These are phyloP conservation scores for Melinopterus prodromus DNA, from an alignment of 2,888 invertebrate species.

Conservation along the genomic window DNA sequence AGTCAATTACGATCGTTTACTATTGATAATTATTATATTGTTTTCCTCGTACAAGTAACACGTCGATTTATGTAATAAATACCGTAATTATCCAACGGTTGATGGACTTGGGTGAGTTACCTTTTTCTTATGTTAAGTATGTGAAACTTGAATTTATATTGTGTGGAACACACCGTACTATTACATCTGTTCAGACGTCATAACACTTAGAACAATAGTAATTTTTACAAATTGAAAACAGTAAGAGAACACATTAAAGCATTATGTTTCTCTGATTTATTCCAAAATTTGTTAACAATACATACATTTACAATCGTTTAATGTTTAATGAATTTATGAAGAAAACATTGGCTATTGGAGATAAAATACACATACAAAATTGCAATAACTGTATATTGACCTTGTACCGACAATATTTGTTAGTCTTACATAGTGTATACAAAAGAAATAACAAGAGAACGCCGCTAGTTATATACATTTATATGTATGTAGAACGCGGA, in stretches of 20 bases:
- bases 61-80: slow-evolving; percentile 4
- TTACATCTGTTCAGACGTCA: background rate
- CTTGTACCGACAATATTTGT: background rate
- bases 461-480: background rate
- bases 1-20: background rate
- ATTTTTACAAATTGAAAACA: background rate
- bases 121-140: background rate
- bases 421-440: background rate
- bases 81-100: background rate
- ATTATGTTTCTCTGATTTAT: background rate
- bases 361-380: background rate
- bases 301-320: background rate
- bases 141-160: background rate
- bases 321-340: background rate
- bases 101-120: background rate
- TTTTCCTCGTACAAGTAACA: background rate
- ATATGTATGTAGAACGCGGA: background rate
- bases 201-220: background rate
- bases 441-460: background rate
- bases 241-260: background rate
- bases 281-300: background rate
- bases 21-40: background rate
- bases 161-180: background rate
- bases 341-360: background rate
- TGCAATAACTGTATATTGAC: background rate